These are phyloP conservation scores for Cryptocephalus primarius DNA, from an alignment of 2,888 invertebrate species.

Conservation along the genomic window DNA sequence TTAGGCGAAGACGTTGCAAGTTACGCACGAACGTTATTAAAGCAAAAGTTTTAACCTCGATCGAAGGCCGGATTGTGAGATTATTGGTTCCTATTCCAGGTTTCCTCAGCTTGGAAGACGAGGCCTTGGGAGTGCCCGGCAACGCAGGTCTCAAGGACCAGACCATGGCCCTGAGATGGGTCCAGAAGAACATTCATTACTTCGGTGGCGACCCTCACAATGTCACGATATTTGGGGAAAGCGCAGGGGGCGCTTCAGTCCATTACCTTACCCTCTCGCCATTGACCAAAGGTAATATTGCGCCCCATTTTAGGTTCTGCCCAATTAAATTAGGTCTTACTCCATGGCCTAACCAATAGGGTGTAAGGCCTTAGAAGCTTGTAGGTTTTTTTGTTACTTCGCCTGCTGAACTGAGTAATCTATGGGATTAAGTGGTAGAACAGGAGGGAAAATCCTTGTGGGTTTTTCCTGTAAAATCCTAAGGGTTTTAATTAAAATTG, in stretches of 20 bases:
- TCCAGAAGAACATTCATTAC: conserved; percentile 38
- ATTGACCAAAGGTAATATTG: conserved; percentile 30
- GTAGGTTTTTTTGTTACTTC: too few relatives aligned
- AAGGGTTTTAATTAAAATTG: too few relatives aligned
- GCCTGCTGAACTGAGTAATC: too few relatives aligned
- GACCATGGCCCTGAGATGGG: conserved; percentile 41
- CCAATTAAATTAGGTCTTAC: too few relatives aligned
- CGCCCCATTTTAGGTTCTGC: background rate
- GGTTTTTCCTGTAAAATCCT: too few relatives aligned
- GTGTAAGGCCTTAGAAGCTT: too few relatives aligned
- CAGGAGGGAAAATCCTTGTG: too few relatives aligned
- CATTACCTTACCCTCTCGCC: conserved; percentile 42
- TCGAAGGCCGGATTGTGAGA: background rate
- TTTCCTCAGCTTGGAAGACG: conserved; percentile 40
- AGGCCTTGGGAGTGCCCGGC: conserved; percentile 39
- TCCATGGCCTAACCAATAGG: too few relatives aligned
- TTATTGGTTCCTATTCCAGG: conserved; percentile 26
- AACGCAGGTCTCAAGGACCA: conserved; percentile 46
- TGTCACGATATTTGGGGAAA: conserved; percentile 44
- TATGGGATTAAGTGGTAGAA: too few relatives aligned
- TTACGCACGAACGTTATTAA: too few relatives aligned
- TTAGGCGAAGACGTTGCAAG: too few relatives aligned
- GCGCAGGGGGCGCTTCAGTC: conserved; percentile 41
- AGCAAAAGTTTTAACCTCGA: too few relatives aligned
- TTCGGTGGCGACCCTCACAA: conserved; percentile 44